phyloP scores from a whole-genome alignment of 1,140 invertebrate genomes.

The Oppia nitens region DNA sequence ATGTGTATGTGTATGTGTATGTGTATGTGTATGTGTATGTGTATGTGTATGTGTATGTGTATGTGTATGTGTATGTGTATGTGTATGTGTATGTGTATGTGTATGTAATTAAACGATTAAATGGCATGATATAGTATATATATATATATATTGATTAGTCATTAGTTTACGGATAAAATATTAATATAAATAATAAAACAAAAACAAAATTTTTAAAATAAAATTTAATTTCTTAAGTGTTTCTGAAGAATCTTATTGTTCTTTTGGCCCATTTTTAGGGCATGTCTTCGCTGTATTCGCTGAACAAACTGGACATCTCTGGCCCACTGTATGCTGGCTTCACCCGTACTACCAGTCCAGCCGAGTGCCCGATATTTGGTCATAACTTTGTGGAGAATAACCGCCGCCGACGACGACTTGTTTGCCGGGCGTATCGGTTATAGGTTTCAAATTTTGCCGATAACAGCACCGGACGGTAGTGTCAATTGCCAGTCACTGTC shows the following conservation, averaged over 20 bases:
- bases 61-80: no score
- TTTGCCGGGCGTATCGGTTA: conserved; percentile 25
- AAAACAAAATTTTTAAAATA: no score
- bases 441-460: conserved; percentile 57
- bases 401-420: conserved; percentile 21
- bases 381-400: conserved; percentile 35
- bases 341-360: conserved; percentile 50
- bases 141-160: no score
- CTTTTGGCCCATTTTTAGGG: conserved; percentile 55
- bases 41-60: no score
- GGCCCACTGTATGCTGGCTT: conserved; percentile 46
- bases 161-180: no score
- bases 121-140: no score
- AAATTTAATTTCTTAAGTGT: conserved; percentile 59
- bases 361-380: conserved; percentile 66
- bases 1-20: no score
- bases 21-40: no score
- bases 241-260: conserved; percentile 62
- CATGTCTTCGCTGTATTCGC: conserved; percentile 53
- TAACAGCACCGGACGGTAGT: conserved; percentile 64
- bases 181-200: no score
- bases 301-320: conserved; percentile 70
- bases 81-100: no score
- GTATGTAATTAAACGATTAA: no score
- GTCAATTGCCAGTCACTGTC: conserved; percentile 62